Evolutionary conservation across 2,888 invertebrate genomes (phyloP).

Genomic region (Habrosyne pyritoides): DNA sequence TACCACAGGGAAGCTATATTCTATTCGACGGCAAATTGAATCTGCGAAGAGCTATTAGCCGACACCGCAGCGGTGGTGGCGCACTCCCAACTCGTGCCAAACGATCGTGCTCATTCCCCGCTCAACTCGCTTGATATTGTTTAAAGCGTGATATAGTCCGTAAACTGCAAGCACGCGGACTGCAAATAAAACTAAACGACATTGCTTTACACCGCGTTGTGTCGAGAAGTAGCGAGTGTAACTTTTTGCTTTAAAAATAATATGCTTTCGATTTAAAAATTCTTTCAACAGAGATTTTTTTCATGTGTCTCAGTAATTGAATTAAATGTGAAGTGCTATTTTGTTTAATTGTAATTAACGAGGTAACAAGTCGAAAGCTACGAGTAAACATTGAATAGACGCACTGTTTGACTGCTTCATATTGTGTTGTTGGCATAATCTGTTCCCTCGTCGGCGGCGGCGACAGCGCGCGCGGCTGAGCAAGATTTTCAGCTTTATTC

Average conservation of each 20-base stretch:
- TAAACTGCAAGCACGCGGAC: constrained; percentile 47
- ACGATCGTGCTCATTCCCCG: constrained; percentile 64
- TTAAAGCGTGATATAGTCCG: constrained; percentile 55
- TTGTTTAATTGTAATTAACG: constrained; percentile 13
- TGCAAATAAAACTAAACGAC: constrained; percentile 49
- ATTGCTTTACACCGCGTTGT: constrained; percentile 25
- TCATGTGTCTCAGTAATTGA: no score
- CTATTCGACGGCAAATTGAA: constrained; percentile 79
- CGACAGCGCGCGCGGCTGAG: constrained; percentile 50
- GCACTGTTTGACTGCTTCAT: constrained; percentile 50
- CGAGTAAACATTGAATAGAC: constrained; percentile 35
- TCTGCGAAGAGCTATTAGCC: constrained; percentile 80
- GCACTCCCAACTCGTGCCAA: constrained; percentile 63
- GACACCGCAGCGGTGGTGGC: constrained; percentile 62
- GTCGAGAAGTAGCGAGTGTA: constrained; percentile 21
- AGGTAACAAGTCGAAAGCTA: neutral
- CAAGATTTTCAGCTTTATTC: constrained; percentile 78
- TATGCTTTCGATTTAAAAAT: neutral
- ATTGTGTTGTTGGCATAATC: constrained; percentile 66
- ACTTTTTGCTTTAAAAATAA: constrained; percentile 10
- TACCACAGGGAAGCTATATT: constrained; percentile 71
- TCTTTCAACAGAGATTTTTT: no score
- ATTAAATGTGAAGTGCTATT: neutral
- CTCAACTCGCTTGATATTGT: constrained; percentile 55
- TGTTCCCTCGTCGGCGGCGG: constrained; percentile 65